Evolutionary conservation across 2,113 vertebrate genomes (phyloP), one percentile per base, ranked within the genome.

Genomic region (Sebastes schlegelii): DNA sequence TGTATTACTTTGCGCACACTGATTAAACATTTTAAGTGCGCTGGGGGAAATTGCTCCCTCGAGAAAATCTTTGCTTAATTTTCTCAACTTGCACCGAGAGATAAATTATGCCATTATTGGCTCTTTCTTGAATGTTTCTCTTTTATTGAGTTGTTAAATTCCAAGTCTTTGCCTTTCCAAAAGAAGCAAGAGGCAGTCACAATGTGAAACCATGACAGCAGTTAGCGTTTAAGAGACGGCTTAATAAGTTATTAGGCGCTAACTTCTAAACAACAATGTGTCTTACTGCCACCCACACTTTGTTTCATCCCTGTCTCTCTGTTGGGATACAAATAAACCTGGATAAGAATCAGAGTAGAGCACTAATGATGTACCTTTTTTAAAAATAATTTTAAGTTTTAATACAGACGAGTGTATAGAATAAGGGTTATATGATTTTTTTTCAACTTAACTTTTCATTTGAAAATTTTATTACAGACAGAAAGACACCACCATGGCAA

Each of bases 381-480:
- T 8, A 34, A 23, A 76, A 4, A 12, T 12, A 60, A 58, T 58
- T 58, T 23, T 58, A 12, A 23, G 55, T 23, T 5, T 58, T 11
- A 58, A 58, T 58, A 58, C n/a, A 58, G 21, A 34, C 6, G n/a
- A 23, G 16, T 2, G 17, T 7, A 17, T 5, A 19, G n/a, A 65
- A 78, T 19, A 19, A 21, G 19, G 14, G 2, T n/a, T 62, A 1
- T 16, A 14, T 46, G 52, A 16, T 14, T n/a, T 48, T 21, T 63
- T 11, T 54, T 52, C 14, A 70, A 64, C 48, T 57, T 12, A 71
- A 81, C 49, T 75, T 84, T 85, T 65, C 42, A 77, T 83, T 87
- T 83, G n/a, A 86, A 88, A 78, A 34, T 48, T 93, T 92, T 91
- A 91, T 92, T 93, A 84, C 51, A 88, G 52, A 91, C 76, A 86